These are phyloP conservation scores for Drosophila picticornis DNA, from an alignment of 2,888 invertebrate genomes.

Conservation along the genomic window DNA sequence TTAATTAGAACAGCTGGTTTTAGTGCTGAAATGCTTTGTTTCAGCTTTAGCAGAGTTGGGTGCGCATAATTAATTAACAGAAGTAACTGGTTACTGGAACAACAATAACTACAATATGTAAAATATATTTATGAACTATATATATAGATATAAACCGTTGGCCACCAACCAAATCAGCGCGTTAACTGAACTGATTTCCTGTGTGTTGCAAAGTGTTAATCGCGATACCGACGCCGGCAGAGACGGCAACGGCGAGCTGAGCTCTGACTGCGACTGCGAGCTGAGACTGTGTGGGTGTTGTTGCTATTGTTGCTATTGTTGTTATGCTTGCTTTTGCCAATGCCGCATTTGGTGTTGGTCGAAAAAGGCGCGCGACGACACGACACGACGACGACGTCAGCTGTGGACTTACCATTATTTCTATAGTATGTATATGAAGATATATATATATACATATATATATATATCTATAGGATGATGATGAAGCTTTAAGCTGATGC, in stretches of 20 bases:
- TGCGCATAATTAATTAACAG: neutral
- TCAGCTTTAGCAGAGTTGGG: neutral
- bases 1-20: neutral
- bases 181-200: constrained; percentile 48
- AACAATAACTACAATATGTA: neutral
- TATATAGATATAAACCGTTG: constrained; percentile 21
- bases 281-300: constrained; percentile 56
- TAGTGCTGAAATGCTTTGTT: neutral
- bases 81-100: neutral
- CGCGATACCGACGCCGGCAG: constrained; percentile 19
- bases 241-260: constrained; percentile 13
- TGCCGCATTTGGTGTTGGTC: constrained; percentile 64
- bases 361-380: constrained; percentile 65
- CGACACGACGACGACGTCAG: constrained; percentile 32
- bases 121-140: neutral
- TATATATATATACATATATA: constrained; percentile 11
- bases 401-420: constrained; percentile 63
- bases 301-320: constrained; percentile 15
- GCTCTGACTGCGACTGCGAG: constrained; percentile 5
- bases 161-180: constrained; percentile 43
- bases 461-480: constrained; percentile 16
- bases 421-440: constrained; percentile 9
- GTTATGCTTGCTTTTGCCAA: constrained; percentile 20
- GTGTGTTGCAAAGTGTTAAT: constrained; percentile 20
- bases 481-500: constrained; percentile 26